Percentiles rank a stretch among this genome's conserved stretches.
phyloP scores from a whole-genome alignment of 1,140 invertebrate species.

The Eueides isabella region DNA sequence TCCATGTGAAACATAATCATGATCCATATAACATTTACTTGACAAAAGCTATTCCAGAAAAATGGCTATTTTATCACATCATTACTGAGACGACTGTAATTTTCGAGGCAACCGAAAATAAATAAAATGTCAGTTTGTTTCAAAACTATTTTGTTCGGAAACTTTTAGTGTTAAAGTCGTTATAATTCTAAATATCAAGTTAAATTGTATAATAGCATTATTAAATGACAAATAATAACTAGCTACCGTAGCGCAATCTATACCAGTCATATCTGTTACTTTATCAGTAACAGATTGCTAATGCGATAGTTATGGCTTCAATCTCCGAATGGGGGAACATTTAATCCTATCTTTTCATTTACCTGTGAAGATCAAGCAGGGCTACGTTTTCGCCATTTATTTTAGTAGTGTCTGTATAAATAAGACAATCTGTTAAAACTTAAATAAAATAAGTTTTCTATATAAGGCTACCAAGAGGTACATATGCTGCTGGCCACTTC shows the following conservation, averaged over 20 bases:
- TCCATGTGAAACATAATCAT: background rate
- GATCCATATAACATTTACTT: background rate
- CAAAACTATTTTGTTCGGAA: background rate
- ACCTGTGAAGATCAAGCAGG: too few relatives aligned
- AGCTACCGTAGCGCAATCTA: too few relatives aligned
- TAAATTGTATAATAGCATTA: background rate
- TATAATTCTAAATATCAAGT: background rate
- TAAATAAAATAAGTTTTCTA: too few relatives aligned
- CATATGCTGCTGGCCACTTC: background rate
- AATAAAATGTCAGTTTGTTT: background rate
- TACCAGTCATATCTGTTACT: too few relatives aligned
- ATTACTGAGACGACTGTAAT: constrained; percentile 4
- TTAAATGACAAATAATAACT: background rate
- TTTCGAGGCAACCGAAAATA: background rate
- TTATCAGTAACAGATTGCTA: too few relatives aligned
- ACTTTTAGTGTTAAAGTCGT: background rate
- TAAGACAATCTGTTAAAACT: too few relatives aligned
- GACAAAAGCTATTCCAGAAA: background rate
- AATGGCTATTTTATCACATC: constrained; percentile 9
- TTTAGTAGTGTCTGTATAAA: too few relatives aligned
- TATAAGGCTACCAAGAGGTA: too few relatives aligned
- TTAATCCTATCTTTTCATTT: too few relatives aligned
- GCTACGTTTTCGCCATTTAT: too few relatives aligned
- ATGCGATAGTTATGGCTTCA: too few relatives aligned
- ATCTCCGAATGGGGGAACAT: too few relatives aligned